Conservation (phyloP, 1,140 invertebrate genomes). For the Brachionus asplanchnoidis region DNA sequence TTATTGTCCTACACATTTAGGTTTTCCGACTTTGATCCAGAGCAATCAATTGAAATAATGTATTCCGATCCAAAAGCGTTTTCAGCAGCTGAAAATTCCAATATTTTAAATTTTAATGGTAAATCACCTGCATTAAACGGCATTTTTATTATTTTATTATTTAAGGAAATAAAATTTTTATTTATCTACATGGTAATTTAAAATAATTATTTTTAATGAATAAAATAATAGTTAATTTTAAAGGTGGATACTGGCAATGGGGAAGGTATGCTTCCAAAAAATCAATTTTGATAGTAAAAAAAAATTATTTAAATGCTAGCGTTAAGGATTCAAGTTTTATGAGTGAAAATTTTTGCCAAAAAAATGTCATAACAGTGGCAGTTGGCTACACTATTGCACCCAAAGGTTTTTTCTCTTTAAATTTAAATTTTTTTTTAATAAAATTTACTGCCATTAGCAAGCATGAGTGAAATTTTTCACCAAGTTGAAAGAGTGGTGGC, state of each 20-base stretch:
- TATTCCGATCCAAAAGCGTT: neutral
- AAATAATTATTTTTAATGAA: neutral
- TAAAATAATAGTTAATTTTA: neutral
- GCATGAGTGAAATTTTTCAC: neutral
- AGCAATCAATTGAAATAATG: slow-evolving; percentile 23
- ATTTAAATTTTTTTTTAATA: neutral
- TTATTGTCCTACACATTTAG: neutral
- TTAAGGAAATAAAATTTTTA: slow-evolving; percentile 3
- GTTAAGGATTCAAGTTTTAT: slow-evolving; percentile 19
- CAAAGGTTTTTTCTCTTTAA: neutral
- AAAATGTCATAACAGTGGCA: slow-evolving; percentile 1
- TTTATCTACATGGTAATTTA: slow-evolving; percentile 28
- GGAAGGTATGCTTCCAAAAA: neutral
- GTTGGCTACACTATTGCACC: slow-evolving; percentile 34
- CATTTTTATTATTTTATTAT: neutral
- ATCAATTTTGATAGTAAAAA: neutral
- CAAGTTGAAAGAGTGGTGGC: slow-evolving; percentile 23
- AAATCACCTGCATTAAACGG: neutral
- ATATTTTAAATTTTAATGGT: neutral
- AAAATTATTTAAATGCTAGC: neutral
- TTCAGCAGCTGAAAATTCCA: neutral
- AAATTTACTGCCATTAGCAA: neutral
- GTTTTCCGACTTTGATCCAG: neutral
- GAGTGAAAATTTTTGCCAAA: neutral
- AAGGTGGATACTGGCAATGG: slow-evolving; percentile 42